A percentile compares a stretch with the other conserved stretches of the same genome.
These are phyloP conservation scores for Tautogolabrus adspersus DNA, from an alignment of 2,113 vertebrate species.

Conservation along the genomic window DNA sequence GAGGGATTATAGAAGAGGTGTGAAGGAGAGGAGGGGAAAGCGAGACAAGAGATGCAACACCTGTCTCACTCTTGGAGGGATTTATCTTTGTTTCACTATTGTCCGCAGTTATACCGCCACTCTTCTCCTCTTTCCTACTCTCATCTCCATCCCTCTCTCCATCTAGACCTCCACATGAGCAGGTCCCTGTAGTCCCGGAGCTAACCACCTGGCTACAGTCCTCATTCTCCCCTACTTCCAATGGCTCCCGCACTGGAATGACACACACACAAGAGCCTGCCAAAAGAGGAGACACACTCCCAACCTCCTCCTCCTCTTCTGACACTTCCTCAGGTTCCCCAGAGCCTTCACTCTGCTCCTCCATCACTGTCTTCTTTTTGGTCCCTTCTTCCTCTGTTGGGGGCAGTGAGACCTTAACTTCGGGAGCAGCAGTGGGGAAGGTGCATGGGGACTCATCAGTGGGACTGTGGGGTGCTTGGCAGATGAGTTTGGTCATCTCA, in stretches of 20 bases:
- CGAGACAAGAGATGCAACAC: conserved; percentile 58
- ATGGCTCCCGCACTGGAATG: conserved; percentile 85
- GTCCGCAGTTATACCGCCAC: background rate
- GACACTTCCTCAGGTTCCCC: conserved; percentile 71
- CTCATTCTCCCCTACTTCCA: conserved; percentile 94
- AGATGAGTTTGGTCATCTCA: conserved; percentile 76
- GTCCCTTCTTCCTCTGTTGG: conserved; percentile 43
- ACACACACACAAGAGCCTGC: conserved; percentile 76
- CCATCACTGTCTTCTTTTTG: conserved; percentile 2
- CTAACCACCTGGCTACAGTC: conserved; percentile 91
- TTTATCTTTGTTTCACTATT: conserved; percentile 66
- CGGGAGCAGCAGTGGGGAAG: conserved; percentile 48
- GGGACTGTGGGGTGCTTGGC: conserved; percentile 56
- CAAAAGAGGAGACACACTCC: conserved; percentile 55
- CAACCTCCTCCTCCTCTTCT: conserved; percentile 57
- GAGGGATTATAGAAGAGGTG: conserved; percentile 41
- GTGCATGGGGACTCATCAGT: conserved; percentile 50
- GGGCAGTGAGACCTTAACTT: conserved; percentile 46
- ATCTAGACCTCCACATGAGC: conserved; percentile 74
- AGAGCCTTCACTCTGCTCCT: conserved; percentile 52
- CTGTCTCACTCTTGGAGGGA: conserved; percentile 60
- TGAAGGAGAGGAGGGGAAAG: conserved; percentile 53
- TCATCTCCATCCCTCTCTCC: conserved; percentile 42
- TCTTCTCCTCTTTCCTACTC: conserved; percentile 35
- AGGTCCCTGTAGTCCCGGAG: conserved; percentile 74